Evolutionary conservation across 2,888 invertebrate genomes (phyloP), one percentile per base, ranked within the genome.

Genomic region (Argyra leucocephala): DNA sequence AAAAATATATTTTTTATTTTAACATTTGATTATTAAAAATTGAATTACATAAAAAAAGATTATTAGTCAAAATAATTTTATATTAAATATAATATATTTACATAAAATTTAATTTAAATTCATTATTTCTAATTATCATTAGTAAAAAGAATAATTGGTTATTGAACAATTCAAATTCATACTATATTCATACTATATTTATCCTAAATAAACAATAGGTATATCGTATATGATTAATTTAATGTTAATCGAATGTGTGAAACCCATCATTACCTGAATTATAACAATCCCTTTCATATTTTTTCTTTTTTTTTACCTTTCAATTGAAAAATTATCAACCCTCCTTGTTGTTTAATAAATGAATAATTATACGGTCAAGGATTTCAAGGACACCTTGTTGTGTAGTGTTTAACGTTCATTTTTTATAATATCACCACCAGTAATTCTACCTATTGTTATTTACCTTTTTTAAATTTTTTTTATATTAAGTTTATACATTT

Each of bases 291-390:
- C 31, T 31, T 31, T 7, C 5, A 10, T n/a, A 10, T 31, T 31
- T 31, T 31, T 31, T 31, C 31, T 10, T 6, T 31, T 31, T 31
- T 6, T 48, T 48, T 48, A 48, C 12, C 5, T 10, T 31, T 31
- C 12, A 10, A 10, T 7, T 31, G 9, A 48, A 48, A 48, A 9
- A 48, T 48, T 48, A 48, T 48, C n/a, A 48, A 48, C 48, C 48
- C 48, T 48, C 48, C 48, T 48, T 48, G 48, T 48, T 48, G n/a
- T 48, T 48, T 48, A 18, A 48, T 48, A 48, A 48, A 48, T 48
- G 48, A 48, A 48, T 48, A 48, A 48, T 48, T 48, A 48, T 48
- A 48, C 48, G 48, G 48, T 48, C 48, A 48, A 48, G 48, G 48
- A 48, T 48, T 48, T 48, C 48, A 48, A 48, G 48, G 48, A 48